Percentiles rank a stretch among this genome's conserved stretches.
These are phyloP conservation scores for Nannoperca obscura DNA, from an alignment of 2,797 vertebrate species.

Conservation along the genomic window DNA sequence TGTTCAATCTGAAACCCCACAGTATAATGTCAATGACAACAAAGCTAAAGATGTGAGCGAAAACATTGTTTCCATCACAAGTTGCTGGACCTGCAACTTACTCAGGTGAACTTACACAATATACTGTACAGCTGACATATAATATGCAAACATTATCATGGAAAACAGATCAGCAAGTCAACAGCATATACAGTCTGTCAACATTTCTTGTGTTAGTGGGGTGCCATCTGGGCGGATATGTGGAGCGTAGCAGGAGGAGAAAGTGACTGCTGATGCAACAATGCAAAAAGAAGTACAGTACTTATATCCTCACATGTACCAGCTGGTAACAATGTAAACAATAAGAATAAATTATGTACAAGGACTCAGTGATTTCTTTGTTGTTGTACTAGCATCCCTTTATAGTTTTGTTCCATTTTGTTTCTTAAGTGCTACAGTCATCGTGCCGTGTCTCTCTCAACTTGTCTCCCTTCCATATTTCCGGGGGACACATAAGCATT, in stretches of 20 bases:
- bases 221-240: slow-evolving; percentile 6
- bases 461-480: slow-evolving; percentile 11
- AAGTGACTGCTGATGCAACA: slow-evolving; percentile 10
- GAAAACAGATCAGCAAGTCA: slow-evolving; percentile 7
- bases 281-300: slow-evolving; percentile 1
- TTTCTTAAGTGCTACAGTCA: not conserved
- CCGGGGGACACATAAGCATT: slow-evolving; percentile 12
- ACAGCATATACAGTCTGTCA: not conserved
- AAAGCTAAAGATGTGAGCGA: not conserved
- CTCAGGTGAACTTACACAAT: not conserved
- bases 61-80: too few species aligned
- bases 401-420: not conserved
- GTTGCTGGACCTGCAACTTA: not conserved
- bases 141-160: not conserved
- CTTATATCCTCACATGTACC: not conserved
- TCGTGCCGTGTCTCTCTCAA: not conserved
- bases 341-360: not conserved
- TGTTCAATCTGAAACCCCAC: slow-evolving; percentile 18
- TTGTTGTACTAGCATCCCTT: not conserved
- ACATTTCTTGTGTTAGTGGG: not conserved
- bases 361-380: not conserved
- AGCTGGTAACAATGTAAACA: not conserved
- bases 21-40: not conserved
- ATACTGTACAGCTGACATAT: not conserved
- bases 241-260: slow-evolving; percentile 8